Evolutionary conservation across 2,113 vertebrate species (phyloP), one percentile per base, ranked within the genome.

Genomic region (Anguilla japonica): DNA sequence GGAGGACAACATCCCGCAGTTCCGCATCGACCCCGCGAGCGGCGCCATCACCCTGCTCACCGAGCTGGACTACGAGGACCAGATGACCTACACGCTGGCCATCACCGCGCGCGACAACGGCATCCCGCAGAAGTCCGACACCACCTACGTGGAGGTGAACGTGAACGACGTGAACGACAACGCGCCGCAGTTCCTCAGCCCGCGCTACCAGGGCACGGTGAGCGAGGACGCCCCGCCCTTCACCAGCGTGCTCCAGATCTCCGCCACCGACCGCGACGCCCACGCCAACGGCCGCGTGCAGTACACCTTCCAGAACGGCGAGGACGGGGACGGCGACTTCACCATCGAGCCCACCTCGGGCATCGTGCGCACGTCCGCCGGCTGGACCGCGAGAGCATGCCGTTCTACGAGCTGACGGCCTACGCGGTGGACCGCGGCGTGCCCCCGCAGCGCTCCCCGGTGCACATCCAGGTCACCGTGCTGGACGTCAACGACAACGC

Each of bases 141-240:
- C 98, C 2, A 99, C 98, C 0, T 99, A 99, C 0, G 98, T 99
- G 41, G 98, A 99, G 94, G 96, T 99, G 81, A 98, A 99, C 92
- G 98, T 99, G 56, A 98, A 98, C 1, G 98, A 99, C 0, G 97
- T 99, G 22, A 99, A 99, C n/a, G 98, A 99, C 91, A 99, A 99
- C 0, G 96, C 98, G 0, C 98, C 98, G 0, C 97, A 98, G 92
- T 99, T 99, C 18, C 93, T 99, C 86, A 98, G 96, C 88, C 96
- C 97, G 34, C 96, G 97, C 57, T 99, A 99, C 91, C 97, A 98
- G 41, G 98, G 98, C 1, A 92, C 98, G 67, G 97, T 99, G 83
- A 98, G 96, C 0, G 98, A 99, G 94, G 98, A 99, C 0, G 98
- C 98, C 0, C 97, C 98, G 18, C 97, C 98, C 15, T 99, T 98